phyloP scores from a whole-genome alignment of 2,888 invertebrate species.

The Poecilus cupreus region DNA sequence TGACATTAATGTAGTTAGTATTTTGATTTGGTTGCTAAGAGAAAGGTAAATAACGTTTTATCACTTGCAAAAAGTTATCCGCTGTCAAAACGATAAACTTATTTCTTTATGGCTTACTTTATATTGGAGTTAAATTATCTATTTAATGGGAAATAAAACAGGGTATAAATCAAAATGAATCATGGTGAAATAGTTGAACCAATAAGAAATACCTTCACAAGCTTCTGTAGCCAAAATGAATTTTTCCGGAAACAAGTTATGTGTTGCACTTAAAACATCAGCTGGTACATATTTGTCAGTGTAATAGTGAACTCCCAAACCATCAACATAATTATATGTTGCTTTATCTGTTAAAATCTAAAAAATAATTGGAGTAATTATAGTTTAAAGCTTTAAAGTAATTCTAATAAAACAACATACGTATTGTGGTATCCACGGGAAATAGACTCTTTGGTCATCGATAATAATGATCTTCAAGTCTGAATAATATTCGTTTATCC shows the following conservation, averaged over 20 bases:
- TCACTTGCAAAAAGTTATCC: too few relatives aligned
- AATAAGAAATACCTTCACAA: slow-evolving; percentile 47
- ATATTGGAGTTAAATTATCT: too few relatives aligned
- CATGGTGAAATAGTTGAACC: background rate
- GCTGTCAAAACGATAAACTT: too few relatives aligned
- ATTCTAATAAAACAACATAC: slow-evolving; percentile 71
- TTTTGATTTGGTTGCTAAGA: too few relatives aligned
- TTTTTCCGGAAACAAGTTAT: slow-evolving; percentile 46
- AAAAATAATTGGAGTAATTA: background rate
- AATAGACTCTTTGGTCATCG: slow-evolving; percentile 83
- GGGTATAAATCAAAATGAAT: too few relatives aligned
- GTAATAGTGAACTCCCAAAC: slow-evolving; percentile 55
- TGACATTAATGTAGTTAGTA: too few relatives aligned
- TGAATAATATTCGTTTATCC: slow-evolving; percentile 74
- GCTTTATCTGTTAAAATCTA: slow-evolving; percentile 26
- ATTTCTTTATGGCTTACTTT: too few relatives aligned
- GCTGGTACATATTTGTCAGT: slow-evolving; percentile 52
- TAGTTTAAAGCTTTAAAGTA: background rate
- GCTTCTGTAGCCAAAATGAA: slow-evolving; percentile 56
- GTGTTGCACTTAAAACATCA: slow-evolving; percentile 50
- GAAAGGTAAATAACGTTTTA: too few relatives aligned
- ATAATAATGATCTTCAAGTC: slow-evolving; percentile 81
- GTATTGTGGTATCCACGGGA: slow-evolving; percentile 79
- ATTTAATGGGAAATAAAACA: too few relatives aligned
- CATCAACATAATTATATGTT: slow-evolving; percentile 52